A percentile compares a stretch with the other conserved stretches of the same genome.
Evolutionary conservation across 2,113 vertebrate species (phyloP).

Genomic region (Cichladusa arquata): DNA sequence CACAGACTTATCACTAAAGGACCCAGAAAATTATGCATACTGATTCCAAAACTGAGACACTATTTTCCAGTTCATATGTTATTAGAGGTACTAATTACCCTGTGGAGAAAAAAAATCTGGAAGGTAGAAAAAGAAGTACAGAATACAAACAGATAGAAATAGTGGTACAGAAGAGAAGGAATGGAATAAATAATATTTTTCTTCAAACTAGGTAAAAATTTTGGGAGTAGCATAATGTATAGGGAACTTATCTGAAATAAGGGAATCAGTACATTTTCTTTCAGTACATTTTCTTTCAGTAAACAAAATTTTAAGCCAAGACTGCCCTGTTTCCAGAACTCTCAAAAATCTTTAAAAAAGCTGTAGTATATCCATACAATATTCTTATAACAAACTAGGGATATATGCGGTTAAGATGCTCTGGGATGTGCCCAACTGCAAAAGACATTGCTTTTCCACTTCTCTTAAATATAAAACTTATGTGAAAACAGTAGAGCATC

Average conservation of each 20-base stretch:
- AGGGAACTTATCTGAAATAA: background rate
- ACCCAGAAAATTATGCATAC: background rate
- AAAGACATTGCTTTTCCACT: background rate
- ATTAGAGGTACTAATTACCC: background rate
- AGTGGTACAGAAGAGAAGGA: background rate
- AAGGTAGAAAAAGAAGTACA: background rate
- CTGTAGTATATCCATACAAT: background rate
- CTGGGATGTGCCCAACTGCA: background rate
- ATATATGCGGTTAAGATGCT: background rate
- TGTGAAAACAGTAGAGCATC: background rate
- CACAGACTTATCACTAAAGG: background rate
- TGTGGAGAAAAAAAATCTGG: background rate
- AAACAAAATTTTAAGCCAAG: background rate
- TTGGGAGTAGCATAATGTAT: background rate
- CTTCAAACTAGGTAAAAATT: background rate
- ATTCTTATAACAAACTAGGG: background rate
- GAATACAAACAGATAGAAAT: background rate
- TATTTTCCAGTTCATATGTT: background rate
- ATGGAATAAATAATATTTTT: background rate
- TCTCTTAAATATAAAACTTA: background rate
- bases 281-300: background rate
- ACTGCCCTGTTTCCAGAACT: background rate
- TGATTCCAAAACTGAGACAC: background rate
- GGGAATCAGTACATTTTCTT: background rate
- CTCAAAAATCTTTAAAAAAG: background rate